Percentiles rank a stretch among this genome's conserved stretches.
These are phyloP conservation scores for Lepidurus couesii DNA, from an alignment of 1,140 invertebrate genomes.

Conservation along the genomic window DNA sequence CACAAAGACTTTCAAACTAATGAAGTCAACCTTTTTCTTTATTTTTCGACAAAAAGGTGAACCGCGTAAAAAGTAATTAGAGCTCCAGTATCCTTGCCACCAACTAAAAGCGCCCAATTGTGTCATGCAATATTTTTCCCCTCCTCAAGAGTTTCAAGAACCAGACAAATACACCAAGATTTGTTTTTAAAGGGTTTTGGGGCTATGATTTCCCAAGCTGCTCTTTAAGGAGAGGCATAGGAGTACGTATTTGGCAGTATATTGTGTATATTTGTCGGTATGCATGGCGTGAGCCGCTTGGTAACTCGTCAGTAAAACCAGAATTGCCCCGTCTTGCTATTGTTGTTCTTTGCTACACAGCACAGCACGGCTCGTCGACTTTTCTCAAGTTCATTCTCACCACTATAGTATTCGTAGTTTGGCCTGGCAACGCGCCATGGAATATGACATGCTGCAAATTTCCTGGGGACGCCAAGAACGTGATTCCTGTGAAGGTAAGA, in stretches of 20 bases:
- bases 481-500: background rate
- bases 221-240: background rate
- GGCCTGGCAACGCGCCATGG: background rate
- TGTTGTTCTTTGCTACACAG: background rate
- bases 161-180: background rate
- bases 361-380: background rate
- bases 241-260: background rate
- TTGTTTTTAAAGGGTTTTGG: background rate
- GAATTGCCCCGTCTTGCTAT: background rate
- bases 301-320: background rate
- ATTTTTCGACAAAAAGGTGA: background rate
- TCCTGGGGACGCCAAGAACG: background rate
- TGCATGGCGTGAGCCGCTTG: background rate
- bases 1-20: background rate
- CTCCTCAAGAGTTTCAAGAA: no score
- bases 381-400: conserved; percentile 8
- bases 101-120: background rate
- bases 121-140: background rate
- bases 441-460: conserved; percentile 3
- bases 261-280: no score
- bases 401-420: background rate
- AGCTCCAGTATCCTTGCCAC: background rate
- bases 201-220: background rate
- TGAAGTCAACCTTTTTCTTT: background rate
- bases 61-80: background rate